Evolutionary conservation across 2,888 invertebrate species (phyloP).

Genomic region (Autographa pulchrina): DNA sequence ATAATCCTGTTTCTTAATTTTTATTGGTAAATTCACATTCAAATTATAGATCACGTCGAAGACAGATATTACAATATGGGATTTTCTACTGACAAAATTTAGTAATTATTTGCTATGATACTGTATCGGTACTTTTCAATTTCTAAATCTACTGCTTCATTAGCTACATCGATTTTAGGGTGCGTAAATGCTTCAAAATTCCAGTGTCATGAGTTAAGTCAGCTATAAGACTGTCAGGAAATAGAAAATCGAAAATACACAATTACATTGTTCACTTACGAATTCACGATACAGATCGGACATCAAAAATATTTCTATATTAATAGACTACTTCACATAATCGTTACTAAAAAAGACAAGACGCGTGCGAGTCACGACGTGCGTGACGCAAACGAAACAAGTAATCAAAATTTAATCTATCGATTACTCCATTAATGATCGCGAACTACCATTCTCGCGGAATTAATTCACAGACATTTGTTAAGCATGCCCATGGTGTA

Average conservation of each 20-base stretch:
- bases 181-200: conserved; percentile 88
- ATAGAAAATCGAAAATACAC: conserved; percentile 83
- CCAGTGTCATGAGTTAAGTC: conserved; percentile 77
- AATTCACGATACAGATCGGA: conserved; percentile 86
- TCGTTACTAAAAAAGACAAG: conserved; percentile 77
- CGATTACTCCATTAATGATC: conserved; percentile 68
- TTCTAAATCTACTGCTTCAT: conserved; percentile 84
- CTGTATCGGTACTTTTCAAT: conserved; percentile 87
- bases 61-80: conserved; percentile 84
- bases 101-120: conserved; percentile 84
- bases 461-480: conserved; percentile 63
- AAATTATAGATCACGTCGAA: conserved; percentile 88
- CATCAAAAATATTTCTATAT: conserved; percentile 87
- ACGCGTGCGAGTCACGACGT: conserved; percentile 73
- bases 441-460: conserved; percentile 65
- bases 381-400: conserved; percentile 71
- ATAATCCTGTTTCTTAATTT: conserved; percentile 80
- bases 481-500: conserved; percentile 58
- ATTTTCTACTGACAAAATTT: conserved; percentile 86
- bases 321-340: conserved; percentile 84
- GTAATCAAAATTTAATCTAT: conserved; percentile 75
- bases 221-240: conserved; percentile 79
- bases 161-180: conserved; percentile 84
- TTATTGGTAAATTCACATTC: conserved; percentile 90
- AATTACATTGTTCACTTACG: conserved; percentile 80